phyloP scores from a whole-genome alignment of 1,140 invertebrate genomes.

The Meloidogyne hapla region DNA sequence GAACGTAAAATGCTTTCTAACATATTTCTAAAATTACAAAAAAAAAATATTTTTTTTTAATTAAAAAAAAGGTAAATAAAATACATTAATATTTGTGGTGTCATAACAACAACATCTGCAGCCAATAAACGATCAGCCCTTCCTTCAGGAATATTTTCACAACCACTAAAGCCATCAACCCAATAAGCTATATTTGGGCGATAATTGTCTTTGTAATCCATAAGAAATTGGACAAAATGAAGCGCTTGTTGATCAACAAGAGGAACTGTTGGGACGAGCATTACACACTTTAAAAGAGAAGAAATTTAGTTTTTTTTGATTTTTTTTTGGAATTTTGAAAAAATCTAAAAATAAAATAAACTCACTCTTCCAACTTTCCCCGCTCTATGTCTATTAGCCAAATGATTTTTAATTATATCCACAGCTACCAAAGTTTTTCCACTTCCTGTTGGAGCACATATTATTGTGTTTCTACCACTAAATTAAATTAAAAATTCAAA shows the following conservation, averaged over 20 bases:
- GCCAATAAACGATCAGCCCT: constrained; percentile 34
- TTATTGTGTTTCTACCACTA: constrained; percentile 23
- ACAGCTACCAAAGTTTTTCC: constrained; percentile 58
- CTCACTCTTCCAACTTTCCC: constrained; percentile 22
- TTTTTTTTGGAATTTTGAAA: not conserved
- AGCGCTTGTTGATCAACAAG: constrained; percentile 47
- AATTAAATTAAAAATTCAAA: not conserved
- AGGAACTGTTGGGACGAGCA: constrained; percentile 56
- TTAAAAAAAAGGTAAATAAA: constrained; percentile 11
- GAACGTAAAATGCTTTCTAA: constrained; percentile 39
- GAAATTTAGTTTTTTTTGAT: too few relatives aligned
- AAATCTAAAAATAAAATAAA: not conserved
- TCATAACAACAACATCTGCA: constrained; percentile 49
- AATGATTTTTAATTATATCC: constrained; percentile 53
- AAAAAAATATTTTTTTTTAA: constrained; percentile 19
- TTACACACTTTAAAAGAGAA: constrained; percentile 27
- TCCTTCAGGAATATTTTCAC: constrained; percentile 29
- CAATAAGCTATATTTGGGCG: constrained; percentile 15
- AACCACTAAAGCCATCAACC: constrained; percentile 45
- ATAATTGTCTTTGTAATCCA: not conserved
- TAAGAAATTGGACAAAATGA: constrained; percentile 32
- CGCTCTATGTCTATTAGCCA: constrained; percentile 18
- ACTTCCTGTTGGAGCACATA: constrained; percentile 57
- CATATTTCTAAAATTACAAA: constrained; percentile 50
- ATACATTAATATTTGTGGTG: constrained; percentile 51